Conservation (phyloP, 2,888 invertebrate genomes). For the Himalopsyche tibetana region DNA sequence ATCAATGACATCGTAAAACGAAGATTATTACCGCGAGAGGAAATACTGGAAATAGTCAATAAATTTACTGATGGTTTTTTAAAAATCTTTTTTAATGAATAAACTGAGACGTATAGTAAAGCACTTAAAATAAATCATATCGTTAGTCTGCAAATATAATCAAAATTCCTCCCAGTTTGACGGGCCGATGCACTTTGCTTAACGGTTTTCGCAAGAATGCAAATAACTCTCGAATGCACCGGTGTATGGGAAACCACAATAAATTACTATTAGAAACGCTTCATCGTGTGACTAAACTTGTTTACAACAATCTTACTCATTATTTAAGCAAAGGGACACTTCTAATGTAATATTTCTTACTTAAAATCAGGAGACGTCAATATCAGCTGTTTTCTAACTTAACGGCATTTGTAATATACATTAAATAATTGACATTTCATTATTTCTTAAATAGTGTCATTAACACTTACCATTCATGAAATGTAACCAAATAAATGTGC, state of each 20-base stretch:
- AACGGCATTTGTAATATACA: not conserved
- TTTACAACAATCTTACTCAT: not conserved
- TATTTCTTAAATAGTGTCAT: too few relatives aligned
- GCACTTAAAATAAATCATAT: conserved; percentile 4
- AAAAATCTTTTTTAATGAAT: too few relatives aligned
- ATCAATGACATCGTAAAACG: too few relatives aligned
- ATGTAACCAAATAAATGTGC: too few relatives aligned
- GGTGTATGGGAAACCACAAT: conserved; percentile 20
- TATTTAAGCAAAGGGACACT: too few relatives aligned
- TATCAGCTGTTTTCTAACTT: conserved; percentile 12
- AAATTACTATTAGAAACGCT: conserved; percentile 29
- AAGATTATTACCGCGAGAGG: too few relatives aligned
- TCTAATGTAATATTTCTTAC: too few relatives aligned
- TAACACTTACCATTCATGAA: too few relatives aligned
- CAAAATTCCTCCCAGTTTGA: conserved; percentile 22
- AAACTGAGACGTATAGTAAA: too few relatives aligned
- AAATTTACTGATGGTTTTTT: too few relatives aligned
- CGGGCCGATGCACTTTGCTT: conserved; percentile 61
- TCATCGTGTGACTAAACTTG: not conserved
- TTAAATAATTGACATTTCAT: too few relatives aligned
- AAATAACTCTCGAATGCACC: conserved; percentile 1
- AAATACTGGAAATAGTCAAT: too few relatives aligned
- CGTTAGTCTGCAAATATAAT: conserved; percentile 39
- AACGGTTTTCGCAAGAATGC: conserved; percentile 55
- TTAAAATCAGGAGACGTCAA: not conserved